phyloP scores from a whole-genome alignment of 2,888 invertebrate genomes.

The Lasiommata megera region DNA sequence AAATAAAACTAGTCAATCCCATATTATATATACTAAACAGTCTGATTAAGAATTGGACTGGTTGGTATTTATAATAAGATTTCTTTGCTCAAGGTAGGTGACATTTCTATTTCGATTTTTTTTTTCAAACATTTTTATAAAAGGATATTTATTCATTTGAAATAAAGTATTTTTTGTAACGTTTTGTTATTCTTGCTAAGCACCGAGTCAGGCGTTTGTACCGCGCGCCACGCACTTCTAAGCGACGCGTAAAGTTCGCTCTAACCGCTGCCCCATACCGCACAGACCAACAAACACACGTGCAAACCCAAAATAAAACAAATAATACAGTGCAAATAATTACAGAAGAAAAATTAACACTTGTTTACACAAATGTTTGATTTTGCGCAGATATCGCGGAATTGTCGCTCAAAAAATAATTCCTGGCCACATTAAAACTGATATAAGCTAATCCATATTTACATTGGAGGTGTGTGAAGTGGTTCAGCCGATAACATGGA shows the following conservation, averaged over 20 bases:
- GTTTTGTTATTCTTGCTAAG: neutral
- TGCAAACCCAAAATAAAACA: slow-evolving; percentile 46
- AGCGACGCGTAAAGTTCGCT: neutral
- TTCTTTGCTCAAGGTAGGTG: no score
- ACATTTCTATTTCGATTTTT: no score
- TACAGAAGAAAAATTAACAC: slow-evolving; percentile 41
- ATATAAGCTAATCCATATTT: slow-evolving; percentile 75
- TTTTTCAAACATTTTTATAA: no score
- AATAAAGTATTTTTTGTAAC: no score
- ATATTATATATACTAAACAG: no score
- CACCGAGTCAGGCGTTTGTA: neutral
- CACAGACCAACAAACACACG: slow-evolving; percentile 37
- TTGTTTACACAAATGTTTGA: slow-evolving; percentile 72
- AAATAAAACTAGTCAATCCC: no score
- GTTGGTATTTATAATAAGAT: no score
- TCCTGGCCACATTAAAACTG: slow-evolving; percentile 65
- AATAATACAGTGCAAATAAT: slow-evolving; percentile 49
- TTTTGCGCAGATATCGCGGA: slow-evolving; percentile 44
- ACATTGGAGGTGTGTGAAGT: slow-evolving; percentile 70
- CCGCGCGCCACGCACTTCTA: neutral
- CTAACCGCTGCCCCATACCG: neutral
- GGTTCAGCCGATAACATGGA: slow-evolving; percentile 64
- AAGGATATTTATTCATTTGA: no score
- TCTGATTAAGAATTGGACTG: no score
- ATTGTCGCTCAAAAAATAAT: slow-evolving; percentile 57